phyloP scores from a whole-genome alignment of 2,797 vertebrate genomes.

The Sebastiscus tertius region DNA sequence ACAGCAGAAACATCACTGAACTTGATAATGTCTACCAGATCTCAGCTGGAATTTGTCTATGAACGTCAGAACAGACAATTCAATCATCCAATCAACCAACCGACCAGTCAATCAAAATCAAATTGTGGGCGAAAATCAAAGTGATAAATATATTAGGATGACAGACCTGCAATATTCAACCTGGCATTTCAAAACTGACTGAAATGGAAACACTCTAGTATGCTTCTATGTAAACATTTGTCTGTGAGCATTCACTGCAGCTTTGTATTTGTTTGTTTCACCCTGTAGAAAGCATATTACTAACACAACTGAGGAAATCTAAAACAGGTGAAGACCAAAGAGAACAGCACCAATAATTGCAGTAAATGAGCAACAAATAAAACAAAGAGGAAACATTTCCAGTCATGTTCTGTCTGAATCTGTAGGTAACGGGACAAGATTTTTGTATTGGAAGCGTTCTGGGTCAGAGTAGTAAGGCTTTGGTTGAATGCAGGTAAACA shows the following conservation, averaged over 20 bases:
- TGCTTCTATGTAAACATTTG: not conserved
- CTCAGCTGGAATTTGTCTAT: not conserved
- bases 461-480: no score
- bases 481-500: no score
- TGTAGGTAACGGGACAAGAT: no score
- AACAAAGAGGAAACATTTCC: not conserved
- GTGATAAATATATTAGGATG: not conserved
- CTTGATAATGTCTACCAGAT: not conserved
- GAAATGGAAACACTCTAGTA: not conserved
- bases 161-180: not conserved
- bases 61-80: not conserved
- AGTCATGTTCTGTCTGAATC: not conserved
- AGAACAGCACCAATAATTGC: not conserved
- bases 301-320: not conserved
- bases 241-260: not conserved
- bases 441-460: no score
- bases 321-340: not conserved
- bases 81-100: constrained; percentile 13
- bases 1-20: not conserved
- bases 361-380: not conserved
- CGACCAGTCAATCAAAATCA: constrained; percentile 2
- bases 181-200: not conserved
- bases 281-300: not conserved
- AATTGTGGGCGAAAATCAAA: not conserved
- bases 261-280: not conserved